Evolutionary conservation across 2,797 vertebrate genomes (phyloP), one percentile per base, ranked within the genome.

Genomic region (Gymnocypris eckloni): DNA sequence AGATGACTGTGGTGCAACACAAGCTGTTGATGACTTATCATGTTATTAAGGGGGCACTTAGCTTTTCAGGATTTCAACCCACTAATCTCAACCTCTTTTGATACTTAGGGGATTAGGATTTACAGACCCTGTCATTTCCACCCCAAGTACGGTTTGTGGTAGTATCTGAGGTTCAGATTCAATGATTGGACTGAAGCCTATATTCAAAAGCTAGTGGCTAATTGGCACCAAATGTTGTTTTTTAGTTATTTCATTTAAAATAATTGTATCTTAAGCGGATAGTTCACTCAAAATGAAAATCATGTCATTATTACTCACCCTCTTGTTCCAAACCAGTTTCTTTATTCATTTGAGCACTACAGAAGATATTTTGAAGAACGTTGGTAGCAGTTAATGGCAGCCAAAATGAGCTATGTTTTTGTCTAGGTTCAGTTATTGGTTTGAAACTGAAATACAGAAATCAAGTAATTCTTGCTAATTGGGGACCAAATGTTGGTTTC

Each of bases 1-100:
- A 41, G 33, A 81, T 71, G 80, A 54, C 80, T 81, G 66, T 81
- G 66, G 45, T 70, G 67, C 45, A 82, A 71, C 48, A 41, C 80
- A 70, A 71, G 80, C 66, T 82, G 33, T 71, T 82, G 48, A 39
- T 70, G 79, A 20, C 28, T 52, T 28, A 1, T 11, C 48, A 2
- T 39, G 50, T 50, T 66, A 45, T 50, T 20, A 11, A 5, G 43
- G 8, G 28, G 28, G 28, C 10, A 52, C 20, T 22, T 50, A 67
- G 59, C 25, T 67, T 50, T 81, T 28, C 61, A 81, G 25, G 9
- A 43, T 72, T 45, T 33, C 22, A 72, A 45, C 7, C 12, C 45
- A 41, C 20, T 25, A 2, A 45, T 56, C 37, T 61, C 2, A 37
- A 22, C n/a, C 61, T 12, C 1, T 20, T 69, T 78, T 78, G 1